A percentile compares a stretch with the other conserved stretches of the same genome.
phyloP scores from a whole-genome alignment of 2,888 invertebrate genomes.

The Melipona bicolor region DNA sequence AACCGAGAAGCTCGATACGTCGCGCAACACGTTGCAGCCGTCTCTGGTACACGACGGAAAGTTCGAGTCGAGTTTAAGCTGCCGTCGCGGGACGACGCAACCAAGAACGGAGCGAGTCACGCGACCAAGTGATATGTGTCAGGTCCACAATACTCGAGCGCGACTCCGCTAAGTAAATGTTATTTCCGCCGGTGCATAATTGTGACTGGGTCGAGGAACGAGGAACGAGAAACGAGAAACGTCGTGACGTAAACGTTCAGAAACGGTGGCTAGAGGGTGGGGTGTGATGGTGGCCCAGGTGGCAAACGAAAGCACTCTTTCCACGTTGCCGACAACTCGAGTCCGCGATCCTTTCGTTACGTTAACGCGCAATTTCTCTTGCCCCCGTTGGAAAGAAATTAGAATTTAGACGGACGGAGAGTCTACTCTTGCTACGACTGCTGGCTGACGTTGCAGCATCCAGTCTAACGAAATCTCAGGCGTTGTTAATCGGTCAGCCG shows the following conservation, averaged over 20 bases:
- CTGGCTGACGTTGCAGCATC: too few relatives aligned
- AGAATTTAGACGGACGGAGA: too few relatives aligned
- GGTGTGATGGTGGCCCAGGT: background rate
- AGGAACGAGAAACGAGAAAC: constrained; percentile 39
- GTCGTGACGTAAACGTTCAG: constrained; percentile 76
- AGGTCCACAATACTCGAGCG: constrained; percentile 79
- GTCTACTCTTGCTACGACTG: too few relatives aligned
- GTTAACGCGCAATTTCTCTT: background rate
- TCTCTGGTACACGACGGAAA: constrained; percentile 62
- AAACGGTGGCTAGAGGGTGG: constrained; percentile 51
- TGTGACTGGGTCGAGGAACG: constrained; percentile 77
- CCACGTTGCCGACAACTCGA: background rate
- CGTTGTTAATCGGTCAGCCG: too few relatives aligned
- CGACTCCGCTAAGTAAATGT: constrained; percentile 80
- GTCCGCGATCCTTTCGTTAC: background rate
- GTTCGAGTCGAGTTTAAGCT: constrained; percentile 78
- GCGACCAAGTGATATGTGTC: constrained; percentile 82
- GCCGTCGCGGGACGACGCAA: constrained; percentile 73
- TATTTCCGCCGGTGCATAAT: constrained; percentile 81
- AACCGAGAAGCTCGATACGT: constrained; percentile 12
- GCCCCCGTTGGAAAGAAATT: too few relatives aligned
- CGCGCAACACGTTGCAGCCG: constrained; percentile 61
- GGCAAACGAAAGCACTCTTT: constrained; percentile 5
- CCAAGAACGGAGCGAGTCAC: constrained; percentile 76
- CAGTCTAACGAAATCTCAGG: too few relatives aligned